phyloP scores from a whole-genome alignment of 2,888 invertebrate genomes.

The Drosophila formosana region DNA sequence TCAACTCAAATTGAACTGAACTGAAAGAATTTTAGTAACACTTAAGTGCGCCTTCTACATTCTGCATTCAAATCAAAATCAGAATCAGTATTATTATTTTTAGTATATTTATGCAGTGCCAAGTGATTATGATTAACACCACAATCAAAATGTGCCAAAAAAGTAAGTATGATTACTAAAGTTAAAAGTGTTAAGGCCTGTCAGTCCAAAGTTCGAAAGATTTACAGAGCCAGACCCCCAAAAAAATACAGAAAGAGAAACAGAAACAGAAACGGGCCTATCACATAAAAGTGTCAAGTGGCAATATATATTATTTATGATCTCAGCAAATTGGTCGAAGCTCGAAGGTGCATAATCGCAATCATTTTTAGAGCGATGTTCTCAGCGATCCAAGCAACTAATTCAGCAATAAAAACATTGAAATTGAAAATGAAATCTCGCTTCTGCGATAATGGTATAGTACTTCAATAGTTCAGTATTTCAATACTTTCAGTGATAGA shows the following conservation, averaged over 20 bases:
- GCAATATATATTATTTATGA: slow-evolving; percentile 33
- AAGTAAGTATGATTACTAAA: slow-evolving; percentile 55
- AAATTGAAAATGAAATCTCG: neutral
- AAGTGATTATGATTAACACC: neutral
- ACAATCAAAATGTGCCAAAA: slow-evolving; percentile 50
- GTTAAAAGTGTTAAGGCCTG: neutral
- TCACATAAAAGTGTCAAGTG: slow-evolving; percentile 16
- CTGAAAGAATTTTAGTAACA: neutral
- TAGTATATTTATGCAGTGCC: neutral
- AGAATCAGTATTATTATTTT: slow-evolving; percentile 23
- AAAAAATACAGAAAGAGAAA: neutral
- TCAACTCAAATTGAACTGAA: neutral
- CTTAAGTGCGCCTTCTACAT: slow-evolving; percentile 5
- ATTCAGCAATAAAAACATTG: too few relatives aligned
- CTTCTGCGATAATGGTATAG: slow-evolving; percentile 4
- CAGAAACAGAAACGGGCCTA: slow-evolving; percentile 1
- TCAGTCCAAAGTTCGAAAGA: slow-evolving; percentile 6
- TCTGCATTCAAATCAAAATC: neutral
- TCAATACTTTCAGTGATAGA: slow-evolving; percentile 3
- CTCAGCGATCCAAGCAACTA: slow-evolving; percentile 33
- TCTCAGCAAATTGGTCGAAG: neutral
- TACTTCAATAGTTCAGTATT: neutral
- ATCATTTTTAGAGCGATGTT: slow-evolving; percentile 51
- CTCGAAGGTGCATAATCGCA: slow-evolving; percentile 26
- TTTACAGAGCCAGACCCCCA: slow-evolving; percentile 6